Percentiles rank a stretch among this genome's conserved stretches.
phyloP scores from a whole-genome alignment of 2,113 vertebrate genomes.

The Lepisosteus oculatus region DNA sequence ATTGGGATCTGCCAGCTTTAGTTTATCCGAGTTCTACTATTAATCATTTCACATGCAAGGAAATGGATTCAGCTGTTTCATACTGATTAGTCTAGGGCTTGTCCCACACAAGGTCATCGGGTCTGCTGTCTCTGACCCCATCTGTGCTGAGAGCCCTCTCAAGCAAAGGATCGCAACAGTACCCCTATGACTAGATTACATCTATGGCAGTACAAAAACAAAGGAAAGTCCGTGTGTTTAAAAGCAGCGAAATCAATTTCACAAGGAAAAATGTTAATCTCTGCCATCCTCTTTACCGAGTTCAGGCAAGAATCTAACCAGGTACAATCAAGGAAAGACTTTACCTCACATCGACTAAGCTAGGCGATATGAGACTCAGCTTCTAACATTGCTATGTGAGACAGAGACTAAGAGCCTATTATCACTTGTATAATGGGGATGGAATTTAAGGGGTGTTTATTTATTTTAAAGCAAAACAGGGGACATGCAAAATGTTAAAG shows the following conservation, averaged over 20 bases:
- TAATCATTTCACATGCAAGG: not conserved
- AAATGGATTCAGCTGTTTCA: slow-evolving; percentile 10
- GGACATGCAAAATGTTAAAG: too few species aligned
- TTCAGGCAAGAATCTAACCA: too few species aligned
- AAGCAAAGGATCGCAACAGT: not conserved
- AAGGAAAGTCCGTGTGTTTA: not conserved
- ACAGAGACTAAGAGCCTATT: too few species aligned
- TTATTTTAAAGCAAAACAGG: too few species aligned
- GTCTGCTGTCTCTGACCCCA: not conserved
- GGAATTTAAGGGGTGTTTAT: slow-evolving; percentile 24
- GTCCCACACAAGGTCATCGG: too few species aligned
- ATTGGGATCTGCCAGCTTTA: not conserved
- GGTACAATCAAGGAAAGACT: too few species aligned
- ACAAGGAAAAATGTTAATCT: too few species aligned
- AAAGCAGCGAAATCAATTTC: too few species aligned
- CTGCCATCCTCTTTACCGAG: too few species aligned
- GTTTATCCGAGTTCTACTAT: not conserved
- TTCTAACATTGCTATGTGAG: too few species aligned
- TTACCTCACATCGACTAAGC: too few species aligned
- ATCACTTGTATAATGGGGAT: slow-evolving; percentile 33
- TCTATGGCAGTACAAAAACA: not conserved
- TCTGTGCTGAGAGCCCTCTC: not conserved
- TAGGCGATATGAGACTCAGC: too few species aligned
- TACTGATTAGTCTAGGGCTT: not conserved
- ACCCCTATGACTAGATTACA: not conserved